These are phyloP conservation scores for Elgaria multicarinata DNA, from an alignment of 2,113 vertebrate genomes.

Conservation along the genomic window DNA sequence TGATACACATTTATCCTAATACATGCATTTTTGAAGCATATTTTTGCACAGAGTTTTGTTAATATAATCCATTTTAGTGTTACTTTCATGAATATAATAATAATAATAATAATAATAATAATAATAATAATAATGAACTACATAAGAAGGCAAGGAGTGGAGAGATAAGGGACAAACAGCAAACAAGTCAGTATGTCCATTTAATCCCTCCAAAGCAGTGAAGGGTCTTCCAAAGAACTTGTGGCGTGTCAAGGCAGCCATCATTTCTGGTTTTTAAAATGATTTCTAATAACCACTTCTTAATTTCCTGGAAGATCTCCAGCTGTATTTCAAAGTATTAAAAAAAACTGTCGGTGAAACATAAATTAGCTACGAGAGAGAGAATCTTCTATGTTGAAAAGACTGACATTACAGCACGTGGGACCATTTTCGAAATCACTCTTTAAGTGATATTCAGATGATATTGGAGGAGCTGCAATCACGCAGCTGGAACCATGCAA, in stretches of 20 bases:
- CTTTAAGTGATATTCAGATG: background rate
- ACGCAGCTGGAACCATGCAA: background rate
- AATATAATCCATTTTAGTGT: no score
- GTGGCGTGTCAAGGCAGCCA: slow-evolving; percentile 53
- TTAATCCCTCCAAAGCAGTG: slow-evolving; percentile 43
- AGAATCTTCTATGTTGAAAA: background rate
- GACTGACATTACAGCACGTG: background rate
- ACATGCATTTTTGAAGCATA: no score
- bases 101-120: no score
- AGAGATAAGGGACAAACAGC: background rate
- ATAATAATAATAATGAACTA: no score
- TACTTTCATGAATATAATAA: no score
- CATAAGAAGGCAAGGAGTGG: no score
- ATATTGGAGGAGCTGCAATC: background rate
- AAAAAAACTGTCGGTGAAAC: slow-evolving; percentile 34
- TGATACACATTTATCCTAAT: no score
- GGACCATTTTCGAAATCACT: background rate
- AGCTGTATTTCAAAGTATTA: slow-evolving; percentile 59
- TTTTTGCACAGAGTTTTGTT: no score
- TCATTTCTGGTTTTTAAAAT: background rate
- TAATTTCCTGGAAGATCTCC: slow-evolving; percentile 31
- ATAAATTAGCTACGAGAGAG: background rate
- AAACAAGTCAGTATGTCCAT: slow-evolving; percentile 52
- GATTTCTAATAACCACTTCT: slow-evolving; percentile 36
- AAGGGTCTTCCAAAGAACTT: slow-evolving; percentile 49